phyloP scores from a whole-genome alignment of 1,140 invertebrate species.

The Matsumurasca onukii region DNA sequence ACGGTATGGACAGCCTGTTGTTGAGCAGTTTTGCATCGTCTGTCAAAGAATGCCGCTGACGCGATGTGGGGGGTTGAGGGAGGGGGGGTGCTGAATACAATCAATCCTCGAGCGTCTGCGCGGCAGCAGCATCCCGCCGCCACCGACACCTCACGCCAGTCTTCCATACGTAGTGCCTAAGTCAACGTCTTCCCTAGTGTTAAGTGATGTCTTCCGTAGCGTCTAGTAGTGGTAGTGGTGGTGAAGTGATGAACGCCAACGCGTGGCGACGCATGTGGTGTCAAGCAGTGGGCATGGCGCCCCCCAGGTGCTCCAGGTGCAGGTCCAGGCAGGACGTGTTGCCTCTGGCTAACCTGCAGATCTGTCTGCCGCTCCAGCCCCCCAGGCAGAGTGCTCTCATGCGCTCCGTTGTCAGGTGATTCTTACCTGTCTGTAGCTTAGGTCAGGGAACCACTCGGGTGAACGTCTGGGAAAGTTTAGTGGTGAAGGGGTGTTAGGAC shows the following conservation, averaged over 20 bases:
- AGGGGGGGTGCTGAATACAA: background rate
- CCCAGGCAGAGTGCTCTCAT: slow-evolving; percentile 38
- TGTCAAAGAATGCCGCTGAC: too few species aligned
- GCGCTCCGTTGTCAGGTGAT: slow-evolving; percentile 62
- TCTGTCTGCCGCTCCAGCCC: slow-evolving; percentile 48
- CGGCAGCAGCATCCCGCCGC: background rate
- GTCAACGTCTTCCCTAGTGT: slow-evolving; percentile 4
- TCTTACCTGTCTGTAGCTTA: too few species aligned
- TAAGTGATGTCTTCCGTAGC: background rate
- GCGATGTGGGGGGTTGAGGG: too few species aligned
- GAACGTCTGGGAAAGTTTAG: too few species aligned
- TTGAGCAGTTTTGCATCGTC: too few species aligned
- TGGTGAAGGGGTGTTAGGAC: too few species aligned
- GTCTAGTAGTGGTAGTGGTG: background rate
- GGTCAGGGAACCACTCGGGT: too few species aligned
- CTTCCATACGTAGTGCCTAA: slow-evolving; percentile 23
- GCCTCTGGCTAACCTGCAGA: slow-evolving; percentile 51
- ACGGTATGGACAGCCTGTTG: too few species aligned
- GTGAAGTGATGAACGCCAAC: slow-evolving; percentile 14
- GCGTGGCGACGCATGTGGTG: slow-evolving; percentile 23
- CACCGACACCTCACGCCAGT: background rate
- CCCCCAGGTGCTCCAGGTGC: slow-evolving; percentile 39
- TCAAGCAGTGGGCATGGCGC: background rate
- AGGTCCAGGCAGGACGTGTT: slow-evolving; percentile 48
- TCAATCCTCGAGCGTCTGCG: background rate